phyloP scores from a whole-genome alignment of 2,888 invertebrate genomes.

The Ophion costatus region DNA sequence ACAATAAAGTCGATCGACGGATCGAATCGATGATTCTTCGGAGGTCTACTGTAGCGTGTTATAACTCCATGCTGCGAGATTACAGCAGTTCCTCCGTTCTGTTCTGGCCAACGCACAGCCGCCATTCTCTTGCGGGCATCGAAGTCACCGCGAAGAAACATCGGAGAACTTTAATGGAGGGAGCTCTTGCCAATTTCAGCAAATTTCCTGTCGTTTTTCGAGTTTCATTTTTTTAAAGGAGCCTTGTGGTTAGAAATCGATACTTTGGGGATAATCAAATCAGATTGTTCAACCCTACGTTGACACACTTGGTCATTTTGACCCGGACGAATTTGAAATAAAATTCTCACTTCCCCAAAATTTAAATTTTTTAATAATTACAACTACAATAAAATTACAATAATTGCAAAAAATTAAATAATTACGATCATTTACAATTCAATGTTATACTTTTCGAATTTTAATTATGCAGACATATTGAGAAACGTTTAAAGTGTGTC shows the following conservation, averaged over 20 bases:
- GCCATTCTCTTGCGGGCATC: slow-evolving; percentile 32
- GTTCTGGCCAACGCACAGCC: neutral
- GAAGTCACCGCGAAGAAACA: slow-evolving; percentile 43
- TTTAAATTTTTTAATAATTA: too few relatives aligned
- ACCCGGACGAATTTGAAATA: too few relatives aligned
- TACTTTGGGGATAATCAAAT: neutral
- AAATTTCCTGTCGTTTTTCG: neutral
- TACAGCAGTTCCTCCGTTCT: neutral
- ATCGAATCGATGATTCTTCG: slow-evolving; percentile 62
- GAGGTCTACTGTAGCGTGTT: slow-evolving; percentile 13
- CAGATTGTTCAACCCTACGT: neutral
- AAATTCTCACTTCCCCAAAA: too few relatives aligned
- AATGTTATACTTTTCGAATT: too few relatives aligned
- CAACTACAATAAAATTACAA: too few relatives aligned
- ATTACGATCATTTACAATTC: too few relatives aligned
- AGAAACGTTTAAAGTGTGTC: too few relatives aligned
- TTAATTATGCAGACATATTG: too few relatives aligned
- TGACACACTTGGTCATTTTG: too few relatives aligned
- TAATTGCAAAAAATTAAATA: too few relatives aligned
- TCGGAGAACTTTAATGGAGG: slow-evolving; percentile 8
- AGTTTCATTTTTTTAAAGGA: neutral
- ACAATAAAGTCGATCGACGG: slow-evolving; percentile 45
- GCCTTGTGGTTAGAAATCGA: neutral
- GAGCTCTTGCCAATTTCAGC: slow-evolving; percentile 6
- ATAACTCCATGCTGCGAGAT: neutral